phyloP scores from a whole-genome alignment of 2,113 vertebrate species.

The Labeo rohita region DNA sequence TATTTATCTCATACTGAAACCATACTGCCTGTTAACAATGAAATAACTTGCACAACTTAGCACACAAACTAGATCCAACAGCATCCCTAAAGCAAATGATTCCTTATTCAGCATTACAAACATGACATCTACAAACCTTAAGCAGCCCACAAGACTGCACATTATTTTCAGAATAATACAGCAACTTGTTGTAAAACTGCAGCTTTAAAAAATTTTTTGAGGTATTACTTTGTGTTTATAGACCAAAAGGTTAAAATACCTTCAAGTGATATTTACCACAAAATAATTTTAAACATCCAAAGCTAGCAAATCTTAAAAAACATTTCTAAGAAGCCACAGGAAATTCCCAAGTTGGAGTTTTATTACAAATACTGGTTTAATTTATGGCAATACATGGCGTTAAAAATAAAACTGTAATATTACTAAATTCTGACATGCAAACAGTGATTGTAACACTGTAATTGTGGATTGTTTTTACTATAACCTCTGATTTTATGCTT shows the following conservation, averaged over 20 bases:
- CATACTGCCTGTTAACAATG: background rate
- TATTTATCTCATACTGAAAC: background rate
- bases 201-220: background rate
- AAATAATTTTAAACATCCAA: background rate
- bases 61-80: background rate
- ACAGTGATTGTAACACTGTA: background rate
- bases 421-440: background rate
- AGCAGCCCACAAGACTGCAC: background rate
- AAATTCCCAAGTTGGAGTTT: background rate
- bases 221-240: background rate
- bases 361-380: background rate
- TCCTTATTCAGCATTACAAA: background rate
- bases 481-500: background rate
- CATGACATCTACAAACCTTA: background rate
- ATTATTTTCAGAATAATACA: background rate
- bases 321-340: background rate
- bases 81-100: background rate
- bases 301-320: background rate
- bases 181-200: background rate
- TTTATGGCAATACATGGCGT: background rate
- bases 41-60: background rate
- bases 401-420: background rate
- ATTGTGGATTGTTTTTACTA: background rate
- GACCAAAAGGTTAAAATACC: background rate
- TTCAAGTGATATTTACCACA: too few species aligned